Conservation (phyloP, 37 sponge, comb jelly and placozoan species). For the Diacarnus erythraeanus region DNA sequence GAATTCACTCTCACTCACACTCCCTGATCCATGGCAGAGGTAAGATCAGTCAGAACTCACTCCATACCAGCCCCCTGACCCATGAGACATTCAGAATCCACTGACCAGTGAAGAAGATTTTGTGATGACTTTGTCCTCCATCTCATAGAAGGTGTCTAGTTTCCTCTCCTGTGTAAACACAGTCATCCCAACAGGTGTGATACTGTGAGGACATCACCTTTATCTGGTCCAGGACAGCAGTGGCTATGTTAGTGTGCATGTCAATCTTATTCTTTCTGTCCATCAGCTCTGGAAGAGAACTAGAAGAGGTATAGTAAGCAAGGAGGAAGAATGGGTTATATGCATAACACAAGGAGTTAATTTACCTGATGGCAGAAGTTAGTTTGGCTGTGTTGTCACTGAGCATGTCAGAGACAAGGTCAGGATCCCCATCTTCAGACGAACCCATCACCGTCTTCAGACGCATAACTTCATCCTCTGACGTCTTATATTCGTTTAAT, state of each 20-base stretch:
- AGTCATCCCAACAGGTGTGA: too few species aligned
- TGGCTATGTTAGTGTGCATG: constrained; percentile 98
- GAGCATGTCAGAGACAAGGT: constrained; percentile 51
- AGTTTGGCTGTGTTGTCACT: constrained; percentile 83
- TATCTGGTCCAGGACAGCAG: constrained; percentile 88
- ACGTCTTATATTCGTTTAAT: constrained; percentile 80
- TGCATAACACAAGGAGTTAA: neutral
- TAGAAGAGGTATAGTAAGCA: constrained; percentile 15
- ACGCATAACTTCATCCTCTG: constrained; percentile 89
- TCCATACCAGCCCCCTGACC: too few species aligned
- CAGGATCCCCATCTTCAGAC: constrained; percentile 72
- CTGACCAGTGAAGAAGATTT: constrained; percentile 84
- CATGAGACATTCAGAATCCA: too few species aligned
- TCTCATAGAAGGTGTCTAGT: constrained; percentile 92
- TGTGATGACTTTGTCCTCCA: constrained; percentile 95
- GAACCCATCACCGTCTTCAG: constrained; percentile 87
- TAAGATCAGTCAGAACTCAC: too few species aligned
- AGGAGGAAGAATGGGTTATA: neutral
- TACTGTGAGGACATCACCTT: too few species aligned
- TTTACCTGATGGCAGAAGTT: constrained; percentile 80
- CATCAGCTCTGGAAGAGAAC: constrained; percentile 93
- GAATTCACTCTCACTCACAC: too few species aligned
- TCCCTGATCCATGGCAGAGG: too few species aligned
- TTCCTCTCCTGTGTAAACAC: constrained; percentile 66
- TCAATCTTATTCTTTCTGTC: constrained; percentile 96